A percentile compares a stretch with the other conserved stretches of the same genome.
Evolutionary conservation across 2,797 vertebrate species (phyloP).

Genomic region (Acanthurus tractus): DNA sequence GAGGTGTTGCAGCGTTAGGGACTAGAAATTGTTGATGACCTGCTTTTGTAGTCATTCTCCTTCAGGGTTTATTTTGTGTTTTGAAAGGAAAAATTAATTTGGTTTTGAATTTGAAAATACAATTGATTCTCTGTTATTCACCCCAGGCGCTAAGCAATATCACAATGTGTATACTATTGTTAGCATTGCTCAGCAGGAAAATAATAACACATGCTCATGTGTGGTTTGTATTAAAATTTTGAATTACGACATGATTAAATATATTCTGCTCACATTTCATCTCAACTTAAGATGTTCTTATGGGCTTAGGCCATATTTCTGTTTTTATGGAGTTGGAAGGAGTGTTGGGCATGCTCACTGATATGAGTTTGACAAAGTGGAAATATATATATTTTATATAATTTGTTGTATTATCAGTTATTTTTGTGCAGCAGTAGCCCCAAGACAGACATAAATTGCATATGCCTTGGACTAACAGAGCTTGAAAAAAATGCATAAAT

Average conservation of each 20-base stretch:
- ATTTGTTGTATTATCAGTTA: slow-evolving; percentile 7
- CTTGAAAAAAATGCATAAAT: slow-evolving; percentile 20
- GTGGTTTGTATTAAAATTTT: slow-evolving; percentile 65
- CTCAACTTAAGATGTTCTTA: slow-evolving; percentile 33
- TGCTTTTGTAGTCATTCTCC: slow-evolving; percentile 32
- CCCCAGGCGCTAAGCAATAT: slow-evolving; percentile 68
- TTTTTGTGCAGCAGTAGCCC: background rate
- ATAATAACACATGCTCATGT: slow-evolving; percentile 58
- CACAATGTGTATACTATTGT: slow-evolving; percentile 42
- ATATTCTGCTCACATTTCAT: slow-evolving; percentile 59
- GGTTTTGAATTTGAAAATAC: slow-evolving; percentile 66
- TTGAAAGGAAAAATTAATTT: slow-evolving; percentile 66
- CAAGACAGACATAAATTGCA: background rate
- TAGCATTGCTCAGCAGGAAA: slow-evolving; percentile 52
- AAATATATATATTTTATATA: slow-evolving; percentile 10
- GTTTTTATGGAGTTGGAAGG: slow-evolving; percentile 20
- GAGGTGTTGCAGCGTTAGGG: slow-evolving; percentile 9
- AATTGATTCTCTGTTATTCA: slow-evolving; percentile 53
- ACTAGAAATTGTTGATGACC: slow-evolving; percentile 26
- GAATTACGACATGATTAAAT: slow-evolving; percentile 62
- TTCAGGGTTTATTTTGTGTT: slow-evolving; percentile 46
- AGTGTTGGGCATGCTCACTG: slow-evolving; percentile 12
- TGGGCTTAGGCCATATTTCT: slow-evolving; percentile 41
- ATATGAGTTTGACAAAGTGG: slow-evolving; percentile 28
- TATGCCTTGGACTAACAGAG: slow-evolving; percentile 6